These are phyloP conservation scores for Drosophila atripex DNA, from an alignment of 2,888 invertebrate genomes.

Conservation along the genomic window DNA sequence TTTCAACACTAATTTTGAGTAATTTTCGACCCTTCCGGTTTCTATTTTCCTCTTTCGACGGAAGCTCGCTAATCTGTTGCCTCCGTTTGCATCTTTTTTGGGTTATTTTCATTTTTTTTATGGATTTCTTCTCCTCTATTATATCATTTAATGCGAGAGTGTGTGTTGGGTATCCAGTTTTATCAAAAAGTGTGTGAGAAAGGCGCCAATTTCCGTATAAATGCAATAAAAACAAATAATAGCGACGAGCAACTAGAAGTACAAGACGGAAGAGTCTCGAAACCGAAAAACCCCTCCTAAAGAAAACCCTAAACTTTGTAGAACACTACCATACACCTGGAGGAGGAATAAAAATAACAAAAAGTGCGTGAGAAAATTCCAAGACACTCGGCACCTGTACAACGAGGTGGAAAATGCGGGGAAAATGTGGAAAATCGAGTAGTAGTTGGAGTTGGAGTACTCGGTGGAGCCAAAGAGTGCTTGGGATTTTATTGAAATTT, in stretches of 20 bases:
- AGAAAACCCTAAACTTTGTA: constrained; percentile 11
- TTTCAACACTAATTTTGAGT: constrained; percentile 63
- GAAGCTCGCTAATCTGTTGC: constrained; percentile 53
- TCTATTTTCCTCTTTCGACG: constrained; percentile 29
- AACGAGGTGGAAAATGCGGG: constrained; percentile 24
- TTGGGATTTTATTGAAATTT: constrained; percentile 45
- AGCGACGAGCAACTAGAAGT: constrained; percentile 62
- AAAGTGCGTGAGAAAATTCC: constrained; percentile 72
- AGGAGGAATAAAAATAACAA: constrained; percentile 15
- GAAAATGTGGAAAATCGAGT: constrained; percentile 11
- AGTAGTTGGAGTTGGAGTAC: too few species aligned
- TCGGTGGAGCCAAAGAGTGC: too few species aligned
- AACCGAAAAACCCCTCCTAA: constrained; percentile 9
- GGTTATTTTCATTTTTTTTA: constrained; percentile 51
- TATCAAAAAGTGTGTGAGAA: constrained; percentile 26
- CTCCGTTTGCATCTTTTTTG: constrained; percentile 47
- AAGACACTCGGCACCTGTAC: constrained; percentile 56
- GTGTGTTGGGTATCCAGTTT: constrained; percentile 6
- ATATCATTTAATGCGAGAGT: constrained; percentile 34
- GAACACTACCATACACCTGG: not conserved
- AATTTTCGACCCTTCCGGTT: constrained; percentile 50
- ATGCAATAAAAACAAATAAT: constrained; percentile 80
- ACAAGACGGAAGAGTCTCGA: constrained; percentile 44
- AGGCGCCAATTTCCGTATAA: constrained; percentile 80
- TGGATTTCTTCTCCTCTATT: constrained; percentile 42